A percentile compares a stretch with the other conserved stretches of the same genome.
Evolutionary conservation across 2,797 vertebrate genomes (phyloP).

Genomic region (Anisognathus igniventris): DNA sequence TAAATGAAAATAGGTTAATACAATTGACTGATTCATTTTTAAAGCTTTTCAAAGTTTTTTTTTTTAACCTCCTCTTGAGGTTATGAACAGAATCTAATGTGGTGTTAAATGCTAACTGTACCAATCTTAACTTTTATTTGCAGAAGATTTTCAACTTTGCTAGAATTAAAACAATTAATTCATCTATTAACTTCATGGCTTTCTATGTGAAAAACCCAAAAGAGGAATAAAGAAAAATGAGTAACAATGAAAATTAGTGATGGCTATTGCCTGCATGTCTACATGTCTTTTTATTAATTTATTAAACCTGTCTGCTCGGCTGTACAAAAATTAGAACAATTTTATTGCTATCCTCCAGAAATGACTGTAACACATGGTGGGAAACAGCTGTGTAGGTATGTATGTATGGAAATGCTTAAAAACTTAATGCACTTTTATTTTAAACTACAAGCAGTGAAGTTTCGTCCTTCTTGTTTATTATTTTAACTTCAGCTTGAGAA

Average conservation of each 20-base stretch:
- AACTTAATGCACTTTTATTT: neutral
- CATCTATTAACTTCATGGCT: neutral
- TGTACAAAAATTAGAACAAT: neutral
- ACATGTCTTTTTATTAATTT: constrained; percentile 4
- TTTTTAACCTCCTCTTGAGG: neutral
- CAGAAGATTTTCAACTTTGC: neutral
- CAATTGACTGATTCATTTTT: constrained; percentile 4
- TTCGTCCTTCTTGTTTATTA: neutral
- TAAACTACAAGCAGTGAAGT: neutral
- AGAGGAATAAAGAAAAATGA: neutral
- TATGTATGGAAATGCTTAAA: neutral
- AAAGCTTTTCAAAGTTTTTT: neutral
- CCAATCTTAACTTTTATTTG: neutral
- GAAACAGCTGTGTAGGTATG: neutral
- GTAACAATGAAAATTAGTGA: neutral
- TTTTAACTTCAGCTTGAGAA: neutral
- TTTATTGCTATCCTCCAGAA: neutral
- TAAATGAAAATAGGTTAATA: constrained; percentile 5
- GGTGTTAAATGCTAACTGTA: neutral
- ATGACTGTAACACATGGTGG: neutral
- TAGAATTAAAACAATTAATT: neutral
- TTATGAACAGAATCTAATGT: neutral
- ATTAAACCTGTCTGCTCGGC: neutral
- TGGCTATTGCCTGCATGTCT: constrained; percentile 5
- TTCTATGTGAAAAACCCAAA: neutral